phyloP scores from a whole-genome alignment of 2,113 vertebrate species.

The Oxyruncus cristatus region DNA sequence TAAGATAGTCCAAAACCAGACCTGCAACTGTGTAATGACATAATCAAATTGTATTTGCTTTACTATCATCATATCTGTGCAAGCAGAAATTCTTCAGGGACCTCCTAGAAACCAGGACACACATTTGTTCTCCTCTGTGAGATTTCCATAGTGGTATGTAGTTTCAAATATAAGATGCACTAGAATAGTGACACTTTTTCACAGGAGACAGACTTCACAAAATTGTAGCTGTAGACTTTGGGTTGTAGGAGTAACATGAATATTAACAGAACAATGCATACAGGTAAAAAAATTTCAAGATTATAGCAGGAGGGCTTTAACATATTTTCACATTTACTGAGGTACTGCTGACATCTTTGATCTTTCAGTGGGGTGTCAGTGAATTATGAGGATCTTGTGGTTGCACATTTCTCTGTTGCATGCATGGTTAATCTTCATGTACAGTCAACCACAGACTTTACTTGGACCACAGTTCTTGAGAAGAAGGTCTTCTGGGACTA shows the following conservation, averaged over 20 bases:
- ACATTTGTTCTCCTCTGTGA: not conserved
- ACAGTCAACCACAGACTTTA: not conserved
- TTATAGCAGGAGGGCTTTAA: not conserved
- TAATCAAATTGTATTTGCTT: not conserved
- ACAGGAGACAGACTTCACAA: not conserved
- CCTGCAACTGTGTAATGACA: not conserved
- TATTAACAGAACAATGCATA: not conserved
- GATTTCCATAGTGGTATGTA: not conserved
- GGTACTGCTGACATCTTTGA: not conserved
- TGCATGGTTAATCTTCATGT: too few relatives aligned
- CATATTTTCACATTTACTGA: not conserved
- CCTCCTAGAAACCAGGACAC: not conserved
- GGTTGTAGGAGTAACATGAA: not conserved
- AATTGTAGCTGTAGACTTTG: not conserved
- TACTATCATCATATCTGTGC: not conserved
- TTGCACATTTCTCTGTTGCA: not conserved
- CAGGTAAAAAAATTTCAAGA: not conserved
- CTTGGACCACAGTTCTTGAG: not conserved
- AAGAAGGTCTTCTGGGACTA: not conserved
- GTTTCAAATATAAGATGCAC: not conserved
- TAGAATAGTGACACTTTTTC: not conserved
- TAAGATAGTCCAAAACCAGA: not conserved
- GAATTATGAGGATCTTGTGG: not conserved
- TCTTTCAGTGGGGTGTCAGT: not conserved
- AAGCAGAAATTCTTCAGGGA: not conserved